Base-by-base conservation (phyloP, 2,888 invertebrate genomes). In the Habroteleia sp. region DNA sequence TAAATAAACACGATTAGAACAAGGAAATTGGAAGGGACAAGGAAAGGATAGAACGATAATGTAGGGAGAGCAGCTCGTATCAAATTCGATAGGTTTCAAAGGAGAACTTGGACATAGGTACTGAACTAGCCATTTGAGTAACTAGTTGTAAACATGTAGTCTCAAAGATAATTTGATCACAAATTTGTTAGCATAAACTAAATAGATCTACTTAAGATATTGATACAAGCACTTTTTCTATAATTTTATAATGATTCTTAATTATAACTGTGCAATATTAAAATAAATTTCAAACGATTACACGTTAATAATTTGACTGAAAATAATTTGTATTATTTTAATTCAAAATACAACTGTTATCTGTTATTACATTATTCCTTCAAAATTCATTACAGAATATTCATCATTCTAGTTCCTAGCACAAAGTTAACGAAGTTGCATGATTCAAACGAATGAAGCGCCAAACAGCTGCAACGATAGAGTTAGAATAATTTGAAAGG, bases 41-140 rank as follows among this genome's bases (percentile, higher is more conserved):
- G 65, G 63, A 74, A 63, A 50, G 62, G 46, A 46, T 62, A 62
- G 44, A 48, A 48, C 16, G 54, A 33, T 25, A 46, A 54, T 31
- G 46, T 65, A 58, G 31, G 48, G 68, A n/a, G 65, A 76, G 73
- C 54, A 75, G 71, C 76, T 78, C 81, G 79, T 66, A 79, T 79
- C 74, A 80, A 81, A 79, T 80, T 81, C 78, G 79, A 83, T 81
- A 77, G 76, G 68, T 80, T 76, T 82, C 80, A 62, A 76, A 76
- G 80, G 81, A 81, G 78, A 68, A 62, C 63, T 71, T 56, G 63
- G 63, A 54, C 71, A 56, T 44, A 48, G 60, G 62, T 56, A 72
- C 31, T 25, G 56, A 63, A 44, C 37, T 29, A 44, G 14, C 63
- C 56, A 62, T 71, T 63, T 63, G 63, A 63, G 63, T 71, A 71